Percentiles rank a stretch among this genome's conserved stretches.
phyloP scores from a whole-genome alignment of 2,797 vertebrate genomes.

The Nyctalus aviator region DNA sequence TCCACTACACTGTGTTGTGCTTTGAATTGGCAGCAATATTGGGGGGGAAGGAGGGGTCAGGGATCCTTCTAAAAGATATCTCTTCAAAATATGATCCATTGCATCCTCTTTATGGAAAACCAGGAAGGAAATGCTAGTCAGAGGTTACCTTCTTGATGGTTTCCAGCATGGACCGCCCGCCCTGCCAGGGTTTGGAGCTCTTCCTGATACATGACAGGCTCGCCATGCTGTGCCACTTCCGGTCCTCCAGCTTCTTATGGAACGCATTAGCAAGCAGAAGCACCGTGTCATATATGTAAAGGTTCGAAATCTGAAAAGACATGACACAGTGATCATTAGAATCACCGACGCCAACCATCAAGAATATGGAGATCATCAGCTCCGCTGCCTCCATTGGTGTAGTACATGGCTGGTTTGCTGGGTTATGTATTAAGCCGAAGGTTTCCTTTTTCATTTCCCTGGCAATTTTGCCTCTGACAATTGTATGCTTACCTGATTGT shows the following conservation, averaged over 20 bases:
- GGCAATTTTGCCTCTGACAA: constrained; percentile 43
- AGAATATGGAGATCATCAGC: constrained; percentile 10
- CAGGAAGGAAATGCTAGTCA: neutral
- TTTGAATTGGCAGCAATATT: constrained; percentile 8
- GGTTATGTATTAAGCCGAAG: constrained; percentile 66
- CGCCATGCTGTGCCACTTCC: constrained; percentile 99
- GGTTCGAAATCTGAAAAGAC: constrained; percentile 95
- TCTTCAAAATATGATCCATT: neutral
- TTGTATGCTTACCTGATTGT: constrained; percentile 52
- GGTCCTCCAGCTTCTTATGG: constrained; percentile 98
- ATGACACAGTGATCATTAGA: constrained; percentile 73
- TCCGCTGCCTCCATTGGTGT: neutral
- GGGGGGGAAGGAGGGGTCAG: neutral
- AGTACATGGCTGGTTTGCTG: neutral
- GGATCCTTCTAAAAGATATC: constrained; percentile 16
- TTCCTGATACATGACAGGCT: constrained; percentile 98
- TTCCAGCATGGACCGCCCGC: constrained; percentile 98
- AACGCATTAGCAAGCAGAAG: constrained; percentile 97
- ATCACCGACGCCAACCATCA: neutral
- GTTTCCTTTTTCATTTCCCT: neutral
- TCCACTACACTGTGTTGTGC: constrained; percentile 28
- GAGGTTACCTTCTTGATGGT: constrained; percentile 96
- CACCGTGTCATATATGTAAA: constrained; percentile 97
- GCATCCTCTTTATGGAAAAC: neutral
- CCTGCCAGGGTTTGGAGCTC: constrained; percentile 98